A percentile compares a stretch with the other conserved stretches of the same genome.
Conservation (phyloP, 2,888 invertebrate species). For the Lamellibrachia satsuma region DNA sequence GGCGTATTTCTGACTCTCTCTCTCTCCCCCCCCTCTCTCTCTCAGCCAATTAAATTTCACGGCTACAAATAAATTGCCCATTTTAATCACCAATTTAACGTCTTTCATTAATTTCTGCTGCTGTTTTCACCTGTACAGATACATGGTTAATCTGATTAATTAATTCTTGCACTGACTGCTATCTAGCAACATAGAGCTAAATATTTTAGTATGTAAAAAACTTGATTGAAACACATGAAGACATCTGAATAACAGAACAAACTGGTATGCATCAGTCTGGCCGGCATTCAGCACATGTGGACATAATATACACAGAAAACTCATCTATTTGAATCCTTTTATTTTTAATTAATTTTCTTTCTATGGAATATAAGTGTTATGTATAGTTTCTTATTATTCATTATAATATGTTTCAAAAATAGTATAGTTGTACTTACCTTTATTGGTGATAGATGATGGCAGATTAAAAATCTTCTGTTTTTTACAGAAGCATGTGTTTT, state of each 20-base stretch:
- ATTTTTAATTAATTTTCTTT: background rate
- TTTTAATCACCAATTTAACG: slow-evolving; percentile 7
- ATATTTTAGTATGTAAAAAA: slow-evolving; percentile 23
- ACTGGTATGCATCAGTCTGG: background rate
- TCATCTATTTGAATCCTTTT: background rate
- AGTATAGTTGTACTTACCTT: too few relatives aligned
- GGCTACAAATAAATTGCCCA: background rate
- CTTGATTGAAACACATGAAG: background rate
- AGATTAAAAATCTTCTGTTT: background rate
- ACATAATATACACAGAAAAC: slow-evolving; percentile 1
- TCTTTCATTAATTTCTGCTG: slow-evolving; percentile 20
- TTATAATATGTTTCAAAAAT: too few relatives aligned
- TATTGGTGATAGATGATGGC: background rate
- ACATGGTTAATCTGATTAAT: slow-evolving; percentile 5
- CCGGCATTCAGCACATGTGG: slow-evolving; percentile 17
- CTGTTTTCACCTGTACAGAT: background rate
- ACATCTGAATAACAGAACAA: background rate
- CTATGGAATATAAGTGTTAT: background rate
- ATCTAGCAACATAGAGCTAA: slow-evolving; percentile 14
- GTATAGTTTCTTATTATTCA: background rate
- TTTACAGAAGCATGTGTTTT: background rate
- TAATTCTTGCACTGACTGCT: slow-evolving; percentile 14
- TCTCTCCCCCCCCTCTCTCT: too few relatives aligned
- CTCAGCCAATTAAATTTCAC: too few relatives aligned
- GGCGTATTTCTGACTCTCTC: too few relatives aligned